Conservation (phyloP, 92 coral and sea anemone genomes). For the Micromussa lordhowensis region DNA sequence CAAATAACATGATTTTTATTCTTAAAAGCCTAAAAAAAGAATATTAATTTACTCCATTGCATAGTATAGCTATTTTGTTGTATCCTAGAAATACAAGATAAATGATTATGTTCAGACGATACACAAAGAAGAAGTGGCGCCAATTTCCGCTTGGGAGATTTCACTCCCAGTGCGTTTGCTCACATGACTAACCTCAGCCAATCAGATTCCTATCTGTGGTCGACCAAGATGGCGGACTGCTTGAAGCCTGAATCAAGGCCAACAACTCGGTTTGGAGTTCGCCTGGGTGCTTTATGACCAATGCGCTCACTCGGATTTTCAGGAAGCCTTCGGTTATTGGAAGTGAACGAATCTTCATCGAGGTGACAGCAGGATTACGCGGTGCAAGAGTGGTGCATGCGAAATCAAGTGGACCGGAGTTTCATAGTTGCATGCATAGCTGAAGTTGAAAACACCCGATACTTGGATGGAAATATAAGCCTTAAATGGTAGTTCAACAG, state of each 20-base stretch:
- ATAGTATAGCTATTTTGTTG: too few relatives aligned
- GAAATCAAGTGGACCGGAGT: background rate
- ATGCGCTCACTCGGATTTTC: slow-evolving; percentile 18
- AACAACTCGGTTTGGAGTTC: slow-evolving; percentile 25
- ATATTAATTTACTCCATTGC: too few relatives aligned
- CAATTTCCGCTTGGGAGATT: slow-evolving; percentile 40
- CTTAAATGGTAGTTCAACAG: slow-evolving; percentile 94
- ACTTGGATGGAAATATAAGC: slow-evolving; percentile 38
- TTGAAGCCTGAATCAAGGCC: slow-evolving; percentile 75
- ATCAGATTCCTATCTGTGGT: slow-evolving; percentile 51
- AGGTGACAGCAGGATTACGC: slow-evolving; percentile 31
- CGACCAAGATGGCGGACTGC: slow-evolving; percentile 93
- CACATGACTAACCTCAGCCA: slow-evolving; percentile 78
- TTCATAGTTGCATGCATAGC: background rate
- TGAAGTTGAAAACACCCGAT: slow-evolving; percentile 35
- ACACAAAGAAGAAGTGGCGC: slow-evolving; percentile 41
- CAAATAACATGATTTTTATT: too few relatives aligned
- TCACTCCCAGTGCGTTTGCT: slow-evolving; percentile 24
- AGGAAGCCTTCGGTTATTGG: background rate
- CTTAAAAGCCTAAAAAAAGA: too few relatives aligned
- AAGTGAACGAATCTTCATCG: background rate
- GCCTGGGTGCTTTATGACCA: slow-evolving; percentile 37
- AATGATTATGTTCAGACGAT: slow-evolving; percentile 4
- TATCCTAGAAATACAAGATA: background rate
- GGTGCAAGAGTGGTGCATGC: slow-evolving; percentile 21